Evolutionary conservation across 92 coral and sea anemone species (phyloP), one percentile per base, ranked within the genome.

Genomic region (Phenganax subtilis): DNA sequence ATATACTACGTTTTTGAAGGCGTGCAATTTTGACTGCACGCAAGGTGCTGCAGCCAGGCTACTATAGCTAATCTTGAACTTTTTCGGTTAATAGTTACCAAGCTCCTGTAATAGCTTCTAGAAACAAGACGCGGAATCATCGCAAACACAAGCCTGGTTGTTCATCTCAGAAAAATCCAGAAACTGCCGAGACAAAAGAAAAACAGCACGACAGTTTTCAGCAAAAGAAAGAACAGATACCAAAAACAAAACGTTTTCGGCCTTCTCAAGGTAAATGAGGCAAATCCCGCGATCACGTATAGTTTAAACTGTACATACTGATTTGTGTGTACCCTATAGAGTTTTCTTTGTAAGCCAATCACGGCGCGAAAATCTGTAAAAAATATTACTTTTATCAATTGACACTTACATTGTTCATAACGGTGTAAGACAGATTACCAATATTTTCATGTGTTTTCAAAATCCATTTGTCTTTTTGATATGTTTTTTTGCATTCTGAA

Each of bases 91-190:
- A 17, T 56, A 93, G 97, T 15, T 93, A 93, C 87, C 97, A 93
- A 64, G 91, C 93, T 53, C 97, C 97, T 37, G 96, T 91, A 15
- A 86, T 82, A 29, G 44, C 61, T 73, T 5, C 60, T n/a, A 76
- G 27, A 57, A 76, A 52, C 25, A 76, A 76, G 55, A 75, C 81
- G 16, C 44, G 29, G 31, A 59, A 76, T 59, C 30, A 57, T 59
- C 53, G 25, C 65, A 31, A 20, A 60, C 73, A 44, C 29, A 47
- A 25, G 25, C n/a, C 17, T 10, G 71, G 30, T 64, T 12, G 58
- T 55, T 28, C 58, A 16, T 30, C 59, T n/a, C 37, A 16, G 61
- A 54, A 54, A 73, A 73, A n/a, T 30, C 10, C 10, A 73, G 73
- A 68, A 30, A 25, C 73, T 28, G 16, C 73, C 10, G 73, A 68